Percentiles rank a stretch among this genome's conserved stretches.
phyloP scores from a whole-genome alignment of 2,797 vertebrate genomes.

The Arrhamphus sclerolepis region DNA sequence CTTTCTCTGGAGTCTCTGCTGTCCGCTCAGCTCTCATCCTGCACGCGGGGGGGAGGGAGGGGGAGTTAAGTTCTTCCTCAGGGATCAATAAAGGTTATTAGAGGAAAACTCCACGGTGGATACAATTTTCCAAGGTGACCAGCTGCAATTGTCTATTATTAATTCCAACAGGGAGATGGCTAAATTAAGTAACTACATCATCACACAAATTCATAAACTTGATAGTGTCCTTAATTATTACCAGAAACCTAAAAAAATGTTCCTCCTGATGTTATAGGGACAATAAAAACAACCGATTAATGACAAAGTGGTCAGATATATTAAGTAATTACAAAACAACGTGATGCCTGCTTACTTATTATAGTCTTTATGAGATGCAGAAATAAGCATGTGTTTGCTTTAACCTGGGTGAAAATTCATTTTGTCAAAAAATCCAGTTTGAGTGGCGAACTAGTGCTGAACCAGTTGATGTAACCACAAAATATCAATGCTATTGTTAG shows the following conservation, averaged over 20 bases:
- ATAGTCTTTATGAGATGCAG: neutral
- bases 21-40: neutral
- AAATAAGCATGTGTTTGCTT: neutral
- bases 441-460: neutral
- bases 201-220: conserved; percentile 1
- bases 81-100: conserved; percentile 40
- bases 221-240: neutral
- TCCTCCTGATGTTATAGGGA: neutral
- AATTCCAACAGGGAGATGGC: neutral
- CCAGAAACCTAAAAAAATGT: neutral
- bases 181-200: neutral
- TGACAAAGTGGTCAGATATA: neutral
- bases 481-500: neutral
- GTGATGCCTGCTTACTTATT: neutral
- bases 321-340: too few species aligned
- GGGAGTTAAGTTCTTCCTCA: conserved; percentile 26
- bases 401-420: conserved; percentile 8
- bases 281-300: neutral
- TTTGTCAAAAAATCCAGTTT: neutral
- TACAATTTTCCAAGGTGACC: conserved; percentile 15
- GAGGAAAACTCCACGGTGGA: neutral
- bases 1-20: neutral
- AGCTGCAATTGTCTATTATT: conserved; percentile 9
- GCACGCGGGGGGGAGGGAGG: conserved; percentile 2
- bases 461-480: neutral